These are phyloP conservation scores for Sinotaia quadrata DNA, from an alignment of 2,888 invertebrate genomes.

Conservation along the genomic window DNA sequence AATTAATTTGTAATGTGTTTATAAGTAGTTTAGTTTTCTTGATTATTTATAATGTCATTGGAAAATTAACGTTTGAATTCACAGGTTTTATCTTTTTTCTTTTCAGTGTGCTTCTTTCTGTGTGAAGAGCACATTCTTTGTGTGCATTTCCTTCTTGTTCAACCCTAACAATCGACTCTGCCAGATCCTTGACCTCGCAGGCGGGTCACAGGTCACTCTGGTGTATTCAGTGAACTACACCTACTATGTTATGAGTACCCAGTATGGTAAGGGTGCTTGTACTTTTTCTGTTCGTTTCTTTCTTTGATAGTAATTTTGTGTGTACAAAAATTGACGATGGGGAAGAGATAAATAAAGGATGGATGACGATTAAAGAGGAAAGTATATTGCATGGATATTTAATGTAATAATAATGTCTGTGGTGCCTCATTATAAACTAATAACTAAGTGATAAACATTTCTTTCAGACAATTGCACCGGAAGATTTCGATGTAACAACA, in stretches of 20 bases:
- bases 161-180: slow-evolving; percentile 75
- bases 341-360: too few species aligned
- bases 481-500: slow-evolving; percentile 78
- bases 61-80: too few species aligned
- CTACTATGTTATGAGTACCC: slow-evolving; percentile 25
- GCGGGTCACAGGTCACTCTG: slow-evolving; percentile 72
- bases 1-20: too few species aligned
- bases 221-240: slow-evolving; percentile 44
- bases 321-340: too few species aligned
- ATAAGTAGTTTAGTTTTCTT: too few species aligned
- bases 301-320: background rate
- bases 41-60: too few species aligned
- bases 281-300: background rate
- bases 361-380: background rate
- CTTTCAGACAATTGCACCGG: slow-evolving; percentile 49
- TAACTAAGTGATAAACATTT: background rate
- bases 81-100: background rate
- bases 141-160: slow-evolving; percentile 78
- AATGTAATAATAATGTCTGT: background rate
- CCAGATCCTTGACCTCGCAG: slow-evolving; percentile 76
- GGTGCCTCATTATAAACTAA: background rate
- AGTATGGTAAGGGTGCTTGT: slow-evolving; percentile 11
- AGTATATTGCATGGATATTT: background rate
- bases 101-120: slow-evolving; percentile 76
- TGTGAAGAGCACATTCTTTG: slow-evolving; percentile 75